Conservation (phyloP, 2,888 invertebrate species). For the Protodeltote pygarga region DNA sequence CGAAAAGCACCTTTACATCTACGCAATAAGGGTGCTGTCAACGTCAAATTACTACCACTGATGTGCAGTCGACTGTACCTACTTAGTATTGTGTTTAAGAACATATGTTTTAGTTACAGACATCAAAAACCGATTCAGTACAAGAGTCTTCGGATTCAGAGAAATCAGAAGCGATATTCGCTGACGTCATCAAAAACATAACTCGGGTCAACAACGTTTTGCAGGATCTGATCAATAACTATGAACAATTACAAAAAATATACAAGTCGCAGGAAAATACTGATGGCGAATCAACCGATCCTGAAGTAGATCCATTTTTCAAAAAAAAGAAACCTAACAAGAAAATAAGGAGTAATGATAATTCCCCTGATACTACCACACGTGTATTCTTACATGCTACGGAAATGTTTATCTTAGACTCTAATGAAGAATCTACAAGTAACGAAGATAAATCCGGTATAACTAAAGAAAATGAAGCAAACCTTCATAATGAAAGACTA, state of each 20-base stretch:
- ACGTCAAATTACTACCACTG: too few relatives aligned
- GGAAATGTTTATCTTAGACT: slow-evolving; percentile 50
- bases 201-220: slow-evolving; percentile 66
- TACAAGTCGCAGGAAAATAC: slow-evolving; percentile 55
- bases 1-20: too few relatives aligned
- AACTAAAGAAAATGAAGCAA: background rate
- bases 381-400: slow-evolving; percentile 37
- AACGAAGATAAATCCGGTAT: background rate
- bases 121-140: slow-evolving; percentile 16
- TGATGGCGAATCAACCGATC: slow-evolving; percentile 10
- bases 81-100: background rate
- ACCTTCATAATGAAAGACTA: background rate
- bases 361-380: too few relatives aligned
- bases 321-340: background rate
- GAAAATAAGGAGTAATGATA: slow-evolving; percentile 6
- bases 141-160: slow-evolving; percentile 1
- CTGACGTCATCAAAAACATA: slow-evolving; percentile 70
- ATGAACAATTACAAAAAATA: slow-evolving; percentile 62
- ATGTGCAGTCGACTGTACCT: background rate
- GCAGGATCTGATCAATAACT: slow-evolving; percentile 66
- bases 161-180: slow-evolving; percentile 48
- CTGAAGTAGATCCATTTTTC: background rate
- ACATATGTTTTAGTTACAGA: slow-evolving; percentile 18
- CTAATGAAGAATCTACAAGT: slow-evolving; percentile 17
- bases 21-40: too few relatives aligned